Percentiles rank a stretch among this genome's conserved stretches.
phyloP scores from a whole-genome alignment of 2,888 invertebrate genomes.

The Drosophila acutilabella region DNA sequence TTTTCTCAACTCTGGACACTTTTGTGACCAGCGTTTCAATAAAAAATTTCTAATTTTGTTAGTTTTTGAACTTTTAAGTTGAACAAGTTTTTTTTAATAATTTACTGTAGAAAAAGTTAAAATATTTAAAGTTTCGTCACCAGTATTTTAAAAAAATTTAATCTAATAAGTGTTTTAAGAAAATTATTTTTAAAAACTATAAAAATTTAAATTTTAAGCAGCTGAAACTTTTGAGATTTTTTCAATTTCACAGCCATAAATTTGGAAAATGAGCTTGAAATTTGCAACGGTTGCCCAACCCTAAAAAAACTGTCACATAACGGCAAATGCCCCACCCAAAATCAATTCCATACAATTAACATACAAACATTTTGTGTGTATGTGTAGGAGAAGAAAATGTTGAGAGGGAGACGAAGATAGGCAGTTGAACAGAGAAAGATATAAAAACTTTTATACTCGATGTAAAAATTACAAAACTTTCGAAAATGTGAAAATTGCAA shows the following conservation, averaged over 20 bases:
- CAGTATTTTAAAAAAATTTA: background rate
- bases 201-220: too few relatives aligned
- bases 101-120: background rate
- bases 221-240: background rate
- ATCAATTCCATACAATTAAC: conserved; percentile 21
- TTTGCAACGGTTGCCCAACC: conserved; percentile 18
- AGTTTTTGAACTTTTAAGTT: too few relatives aligned
- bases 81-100: background rate
- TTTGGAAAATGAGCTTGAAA: conserved; percentile 11
- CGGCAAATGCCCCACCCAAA: conserved; percentile 43
- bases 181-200: too few relatives aligned
- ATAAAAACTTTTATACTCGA: conserved; percentile 12
- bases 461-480: conserved; percentile 33
- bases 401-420: background rate
- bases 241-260: conserved; percentile 8
- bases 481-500: conserved; percentile 41
- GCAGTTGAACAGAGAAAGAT: conserved; percentile 3
- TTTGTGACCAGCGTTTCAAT: background rate
- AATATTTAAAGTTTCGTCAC: background rate
- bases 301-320: conserved; percentile 8
- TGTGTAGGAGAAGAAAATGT: background rate
- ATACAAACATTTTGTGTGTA: background rate
- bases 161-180: too few relatives aligned
- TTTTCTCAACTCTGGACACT: background rate
- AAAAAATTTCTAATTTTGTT: background rate